Percentiles rank a stretch among this genome's conserved stretches.
Evolutionary conservation across 2,888 invertebrate genomes (phyloP).

Genomic region (Sphaerophoria taeniata): DNA sequence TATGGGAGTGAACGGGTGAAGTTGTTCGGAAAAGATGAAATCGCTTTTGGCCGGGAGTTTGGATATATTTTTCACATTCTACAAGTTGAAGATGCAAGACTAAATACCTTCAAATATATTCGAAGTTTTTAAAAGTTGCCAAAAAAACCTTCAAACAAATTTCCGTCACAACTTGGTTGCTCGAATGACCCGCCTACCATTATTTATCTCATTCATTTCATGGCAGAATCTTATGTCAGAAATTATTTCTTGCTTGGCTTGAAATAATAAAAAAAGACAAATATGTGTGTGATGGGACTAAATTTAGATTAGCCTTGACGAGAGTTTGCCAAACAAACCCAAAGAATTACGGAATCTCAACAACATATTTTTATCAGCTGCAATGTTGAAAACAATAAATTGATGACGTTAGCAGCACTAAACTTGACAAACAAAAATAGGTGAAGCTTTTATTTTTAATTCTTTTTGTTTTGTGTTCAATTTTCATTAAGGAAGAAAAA

Average conservation of each 20-base stretch:
- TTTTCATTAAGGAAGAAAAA: constrained; percentile 53
- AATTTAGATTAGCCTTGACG: constrained; percentile 68
- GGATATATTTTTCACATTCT: constrained; percentile 49
- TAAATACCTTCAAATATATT: background rate
- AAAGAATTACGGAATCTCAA: constrained; percentile 48
- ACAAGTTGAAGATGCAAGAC: constrained; percentile 28
- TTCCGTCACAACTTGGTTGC: background rate
- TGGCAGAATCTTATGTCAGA: constrained; percentile 38
- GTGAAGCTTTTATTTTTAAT: constrained; percentile 43
- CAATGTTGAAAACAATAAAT: constrained; percentile 12
- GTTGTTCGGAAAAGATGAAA: constrained; percentile 20
- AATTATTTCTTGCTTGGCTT: constrained; percentile 13
- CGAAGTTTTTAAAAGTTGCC: constrained; percentile 14
- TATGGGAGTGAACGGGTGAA: constrained; percentile 39
- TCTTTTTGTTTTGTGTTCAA: constrained; percentile 22
- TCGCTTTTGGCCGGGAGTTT: constrained; percentile 59
- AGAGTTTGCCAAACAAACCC: constrained; percentile 51
- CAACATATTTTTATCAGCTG: constrained; percentile 38
- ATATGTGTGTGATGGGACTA: constrained; percentile 19
- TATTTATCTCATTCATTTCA: constrained; percentile 31
- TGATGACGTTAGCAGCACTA: constrained; percentile 56
- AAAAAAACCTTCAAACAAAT: constrained; percentile 4
- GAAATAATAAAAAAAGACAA: constrained; percentile 14
- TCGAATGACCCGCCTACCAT: constrained; percentile 8
- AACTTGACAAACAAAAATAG: constrained; percentile 52